These are phyloP conservation scores for Thinocorus orbignyianus DNA, from an alignment of 2,113 vertebrate species.

Conservation along the genomic window DNA sequence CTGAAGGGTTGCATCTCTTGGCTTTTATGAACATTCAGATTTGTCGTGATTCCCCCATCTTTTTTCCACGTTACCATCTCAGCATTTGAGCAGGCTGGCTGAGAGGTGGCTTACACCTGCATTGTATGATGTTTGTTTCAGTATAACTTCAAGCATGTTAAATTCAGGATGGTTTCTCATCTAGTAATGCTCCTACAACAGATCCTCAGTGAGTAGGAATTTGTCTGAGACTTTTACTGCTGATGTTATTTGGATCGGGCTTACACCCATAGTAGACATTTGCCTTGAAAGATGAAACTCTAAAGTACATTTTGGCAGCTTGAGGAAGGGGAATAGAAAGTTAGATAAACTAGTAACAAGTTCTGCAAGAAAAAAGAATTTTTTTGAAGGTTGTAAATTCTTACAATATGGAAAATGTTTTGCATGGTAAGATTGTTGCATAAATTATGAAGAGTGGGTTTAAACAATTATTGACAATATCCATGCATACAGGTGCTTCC, in stretches of 20 bases:
- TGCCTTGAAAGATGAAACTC: neutral
- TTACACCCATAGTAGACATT: neutral
- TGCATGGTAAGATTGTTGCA: neutral
- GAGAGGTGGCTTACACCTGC: accelerated
- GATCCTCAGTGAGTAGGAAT: neutral
- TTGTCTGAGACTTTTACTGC: neutral
- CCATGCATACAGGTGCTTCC: neutral
- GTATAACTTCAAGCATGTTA: neutral
- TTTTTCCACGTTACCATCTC: neutral
- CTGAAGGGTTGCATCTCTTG: neutral
- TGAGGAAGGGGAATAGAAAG: neutral
- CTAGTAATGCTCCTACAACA: neutral
- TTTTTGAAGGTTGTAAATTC: neutral
- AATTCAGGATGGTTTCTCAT: neutral
- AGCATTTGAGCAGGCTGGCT: neutral
- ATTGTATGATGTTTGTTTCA: neutral
- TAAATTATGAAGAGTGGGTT: neutral
- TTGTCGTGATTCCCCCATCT: neutral
- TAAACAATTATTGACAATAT: neutral
- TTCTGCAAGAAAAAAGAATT: neutral
- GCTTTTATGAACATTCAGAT: neutral
- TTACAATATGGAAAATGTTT: neutral
- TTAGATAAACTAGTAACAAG: neutral
- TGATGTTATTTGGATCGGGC: neutral
- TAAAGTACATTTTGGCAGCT: neutral